Percentiles rank a stretch among this genome's conserved stretches.
Evolutionary conservation across 2,888 invertebrate genomes (phyloP).

Genomic region (Dromius quadrimaculatus): DNA sequence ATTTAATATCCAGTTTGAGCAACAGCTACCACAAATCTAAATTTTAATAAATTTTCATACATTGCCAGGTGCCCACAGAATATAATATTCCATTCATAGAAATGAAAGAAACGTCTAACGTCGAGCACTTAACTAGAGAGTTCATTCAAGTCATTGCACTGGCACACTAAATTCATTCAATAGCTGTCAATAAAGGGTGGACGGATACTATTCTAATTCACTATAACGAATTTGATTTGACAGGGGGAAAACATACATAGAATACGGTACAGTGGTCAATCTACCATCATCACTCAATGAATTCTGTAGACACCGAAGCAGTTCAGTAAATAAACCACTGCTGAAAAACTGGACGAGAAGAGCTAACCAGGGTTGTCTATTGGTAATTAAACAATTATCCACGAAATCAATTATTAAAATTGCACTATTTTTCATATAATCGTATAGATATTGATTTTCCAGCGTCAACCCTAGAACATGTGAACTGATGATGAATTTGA

Average conservation of each 20-base stretch:
- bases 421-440: not conserved
- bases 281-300: conserved; percentile 47
- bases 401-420: not conserved
- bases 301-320: conserved; percentile 49
- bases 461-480: conserved; percentile 16
- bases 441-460: not conserved
- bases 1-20: conserved; percentile 51
- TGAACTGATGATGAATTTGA: conserved; percentile 16
- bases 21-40: conserved; percentile 47
- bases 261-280: conserved; percentile 41
- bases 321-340: conserved; percentile 44
- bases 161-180: conserved; percentile 16
- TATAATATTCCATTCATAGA: conserved; percentile 21
- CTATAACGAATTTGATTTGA: conserved; percentile 43
- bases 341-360: conserved; percentile 37
- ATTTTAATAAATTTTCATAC: conserved; percentile 40
- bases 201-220: conserved; percentile 63
- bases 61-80: conserved; percentile 52
- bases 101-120: conserved; percentile 26
- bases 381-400: not conserved
- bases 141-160: conserved; percentile 13
- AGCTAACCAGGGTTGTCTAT: conserved; percentile 10
- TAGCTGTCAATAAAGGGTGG: conserved; percentile 58
- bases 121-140: conserved; percentile 16
- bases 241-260: conserved; percentile 17